phyloP scores from a whole-genome alignment of 2,113 vertebrate genomes.

The Sakesphorus luctuosus region DNA sequence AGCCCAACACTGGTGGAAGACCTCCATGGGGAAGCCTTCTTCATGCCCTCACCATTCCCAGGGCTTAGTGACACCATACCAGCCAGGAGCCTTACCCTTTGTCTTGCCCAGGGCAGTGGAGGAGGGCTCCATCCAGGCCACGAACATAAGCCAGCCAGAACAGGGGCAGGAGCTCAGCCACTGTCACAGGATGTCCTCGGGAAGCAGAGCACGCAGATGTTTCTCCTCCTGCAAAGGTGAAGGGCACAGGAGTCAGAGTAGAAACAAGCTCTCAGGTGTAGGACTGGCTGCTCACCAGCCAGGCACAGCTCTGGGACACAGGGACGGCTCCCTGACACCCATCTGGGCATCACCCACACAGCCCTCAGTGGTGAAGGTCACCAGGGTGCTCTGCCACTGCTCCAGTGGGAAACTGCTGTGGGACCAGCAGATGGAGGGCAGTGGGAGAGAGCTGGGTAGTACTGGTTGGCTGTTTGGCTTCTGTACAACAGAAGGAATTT shows the following conservation, averaged over 20 bases:
- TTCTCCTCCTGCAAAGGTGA: not conserved
- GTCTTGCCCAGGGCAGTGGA: constrained; percentile 61
- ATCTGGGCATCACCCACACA: not conserved
- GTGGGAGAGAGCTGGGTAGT: not conserved
- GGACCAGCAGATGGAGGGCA: not conserved
- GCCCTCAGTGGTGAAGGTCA: fast-evolving
- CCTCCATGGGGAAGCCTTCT: not conserved
- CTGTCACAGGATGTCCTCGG: fast-evolving
- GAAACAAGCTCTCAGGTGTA: not conserved
- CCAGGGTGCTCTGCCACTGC: not conserved
- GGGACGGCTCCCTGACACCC: not conserved
- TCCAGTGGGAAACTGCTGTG: not conserved
- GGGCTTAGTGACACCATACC: fast-evolving
- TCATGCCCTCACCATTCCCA: not conserved
- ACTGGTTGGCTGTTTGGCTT: not conserved
- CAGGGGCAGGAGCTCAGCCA: not conserved
- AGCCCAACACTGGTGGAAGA: fast-evolving
- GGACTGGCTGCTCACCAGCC: not conserved
- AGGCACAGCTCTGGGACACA: fast-evolving
- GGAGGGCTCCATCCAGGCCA: constrained; percentile 22
- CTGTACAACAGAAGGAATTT: not conserved
- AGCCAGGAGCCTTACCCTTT: constrained; percentile 38
- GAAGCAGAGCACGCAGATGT: not conserved
- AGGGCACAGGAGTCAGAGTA: not conserved
- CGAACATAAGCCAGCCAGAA: not conserved